phyloP scores from a whole-genome alignment of 2,888 invertebrate species.

The Cartodere bifasciata region DNA sequence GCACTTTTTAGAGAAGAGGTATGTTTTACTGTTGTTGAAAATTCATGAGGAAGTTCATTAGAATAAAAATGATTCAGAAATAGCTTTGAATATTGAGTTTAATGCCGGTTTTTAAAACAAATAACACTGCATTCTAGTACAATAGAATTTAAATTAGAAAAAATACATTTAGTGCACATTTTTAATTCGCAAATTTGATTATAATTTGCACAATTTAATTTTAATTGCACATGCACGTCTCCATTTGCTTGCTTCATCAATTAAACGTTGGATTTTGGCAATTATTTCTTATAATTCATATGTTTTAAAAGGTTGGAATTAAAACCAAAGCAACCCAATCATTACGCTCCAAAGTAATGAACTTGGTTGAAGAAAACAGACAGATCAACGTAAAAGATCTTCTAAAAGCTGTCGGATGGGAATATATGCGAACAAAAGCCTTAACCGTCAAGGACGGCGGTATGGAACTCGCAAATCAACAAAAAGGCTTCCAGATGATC shows the following conservation, averaged over 20 bases:
- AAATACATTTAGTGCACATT: no score
- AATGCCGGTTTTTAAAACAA: conserved; percentile 1
- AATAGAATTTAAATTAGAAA: not conserved
- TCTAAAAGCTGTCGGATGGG: conserved; percentile 69
- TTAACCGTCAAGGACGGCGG: conserved; percentile 59
- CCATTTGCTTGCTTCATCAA: no score
- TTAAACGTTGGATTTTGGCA: no score
- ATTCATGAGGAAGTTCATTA: not conserved
- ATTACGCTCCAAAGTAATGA: conserved; percentile 72
- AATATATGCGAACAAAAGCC: conserved; percentile 65
- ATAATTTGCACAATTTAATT: no score
- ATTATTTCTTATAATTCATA: no score
- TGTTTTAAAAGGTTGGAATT: conserved; percentile 58
- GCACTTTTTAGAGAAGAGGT: conserved; percentile 66
- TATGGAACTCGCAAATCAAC: conserved; percentile 53
- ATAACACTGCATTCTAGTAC: conserved; percentile 1
- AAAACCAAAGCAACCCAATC: conserved; percentile 79
- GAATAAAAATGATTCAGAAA: conserved; percentile 1
- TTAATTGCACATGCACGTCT: no score
- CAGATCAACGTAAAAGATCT: conserved; percentile 58
- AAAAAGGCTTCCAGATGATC: conserved; percentile 73
- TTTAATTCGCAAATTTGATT: no score
- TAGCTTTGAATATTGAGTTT: conserved; percentile 2
- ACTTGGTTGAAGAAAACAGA: conserved; percentile 64
- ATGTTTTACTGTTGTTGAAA: conserved; percentile 27